A percentile compares a stretch with the other conserved stretches of the same genome.
phyloP scores from a whole-genome alignment of 1,140 invertebrate genomes.

The Trichonephila clavata region DNA sequence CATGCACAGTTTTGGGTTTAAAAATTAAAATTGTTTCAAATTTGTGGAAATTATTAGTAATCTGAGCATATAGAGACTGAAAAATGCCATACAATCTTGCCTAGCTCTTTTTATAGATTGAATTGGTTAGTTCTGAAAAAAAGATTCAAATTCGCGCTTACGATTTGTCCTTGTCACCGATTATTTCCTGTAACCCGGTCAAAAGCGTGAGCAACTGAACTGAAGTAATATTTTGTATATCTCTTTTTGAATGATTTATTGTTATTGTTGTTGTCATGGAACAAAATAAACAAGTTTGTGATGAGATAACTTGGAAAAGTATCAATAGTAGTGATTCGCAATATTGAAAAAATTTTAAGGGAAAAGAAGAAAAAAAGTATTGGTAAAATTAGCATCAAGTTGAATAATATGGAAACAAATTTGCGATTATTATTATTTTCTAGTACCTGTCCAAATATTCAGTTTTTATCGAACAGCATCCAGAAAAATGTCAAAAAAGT shows the following conservation, averaged over 20 bases:
- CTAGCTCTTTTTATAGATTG: no score
- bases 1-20: no score
- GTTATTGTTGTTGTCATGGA: slow-evolving; percentile 59
- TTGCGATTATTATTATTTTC: slow-evolving; percentile 56
- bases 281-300: slow-evolving; percentile 38
- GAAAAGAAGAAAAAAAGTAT: no score
- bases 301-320: background rate
- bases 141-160: no score
- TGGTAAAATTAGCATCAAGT: background rate
- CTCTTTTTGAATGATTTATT: background rate
- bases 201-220: no score
- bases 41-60: no score
- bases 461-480: slow-evolving; percentile 57
- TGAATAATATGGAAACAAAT: background rate
- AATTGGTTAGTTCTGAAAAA: no score
- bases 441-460: slow-evolving; percentile 28
- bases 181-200: no score
- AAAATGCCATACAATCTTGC: no score
- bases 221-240: background rate
- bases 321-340: background rate
- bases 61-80: no score
- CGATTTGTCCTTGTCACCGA: no score
- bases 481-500: slow-evolving; percentile 62
- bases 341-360: background rate
- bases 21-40: no score